Conservation (phyloP, 2,113 vertebrate genomes). For the Hemiprocne comata region DNA sequence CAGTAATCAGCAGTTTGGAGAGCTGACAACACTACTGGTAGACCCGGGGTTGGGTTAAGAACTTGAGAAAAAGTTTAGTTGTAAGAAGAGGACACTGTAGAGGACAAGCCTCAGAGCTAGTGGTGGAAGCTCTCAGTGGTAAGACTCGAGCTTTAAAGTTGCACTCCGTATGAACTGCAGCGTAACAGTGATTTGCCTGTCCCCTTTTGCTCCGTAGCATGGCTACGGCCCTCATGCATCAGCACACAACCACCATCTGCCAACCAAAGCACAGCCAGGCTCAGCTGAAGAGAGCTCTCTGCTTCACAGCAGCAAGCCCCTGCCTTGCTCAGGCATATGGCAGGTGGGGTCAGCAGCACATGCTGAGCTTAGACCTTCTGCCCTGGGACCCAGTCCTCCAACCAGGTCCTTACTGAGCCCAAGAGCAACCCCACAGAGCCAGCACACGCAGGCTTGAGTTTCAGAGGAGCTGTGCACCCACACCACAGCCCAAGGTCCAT, state of each 20-base stretch:
- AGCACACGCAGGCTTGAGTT: not conserved
- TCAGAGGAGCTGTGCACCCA: not conserved
- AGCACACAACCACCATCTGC: accelerated
- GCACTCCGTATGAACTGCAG: not conserved
- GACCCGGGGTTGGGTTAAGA: not conserved
- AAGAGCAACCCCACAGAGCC: not conserved
- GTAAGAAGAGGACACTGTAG: not conserved
- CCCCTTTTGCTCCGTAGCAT: not conserved
- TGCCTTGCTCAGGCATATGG: not conserved
- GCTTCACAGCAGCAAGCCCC: not conserved
- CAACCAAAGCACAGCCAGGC: not conserved
- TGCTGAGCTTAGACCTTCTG: not conserved
- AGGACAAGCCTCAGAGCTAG: not conserved
- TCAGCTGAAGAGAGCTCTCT: not conserved
- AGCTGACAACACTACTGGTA: not conserved
- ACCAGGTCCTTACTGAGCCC: not conserved
- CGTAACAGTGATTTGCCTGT: not conserved
- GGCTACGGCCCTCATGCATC: not conserved
- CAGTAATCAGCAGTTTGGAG: not conserved
- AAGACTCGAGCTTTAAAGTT: not conserved
- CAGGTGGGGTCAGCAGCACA: not conserved
- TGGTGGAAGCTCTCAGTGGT: not conserved
- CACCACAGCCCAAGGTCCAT: no score
- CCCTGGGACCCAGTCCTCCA: not conserved
- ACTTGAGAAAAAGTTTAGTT: not conserved